Conservation (phyloP, 2,113 vertebrate species). For the Vombatus ursinus region DNA sequence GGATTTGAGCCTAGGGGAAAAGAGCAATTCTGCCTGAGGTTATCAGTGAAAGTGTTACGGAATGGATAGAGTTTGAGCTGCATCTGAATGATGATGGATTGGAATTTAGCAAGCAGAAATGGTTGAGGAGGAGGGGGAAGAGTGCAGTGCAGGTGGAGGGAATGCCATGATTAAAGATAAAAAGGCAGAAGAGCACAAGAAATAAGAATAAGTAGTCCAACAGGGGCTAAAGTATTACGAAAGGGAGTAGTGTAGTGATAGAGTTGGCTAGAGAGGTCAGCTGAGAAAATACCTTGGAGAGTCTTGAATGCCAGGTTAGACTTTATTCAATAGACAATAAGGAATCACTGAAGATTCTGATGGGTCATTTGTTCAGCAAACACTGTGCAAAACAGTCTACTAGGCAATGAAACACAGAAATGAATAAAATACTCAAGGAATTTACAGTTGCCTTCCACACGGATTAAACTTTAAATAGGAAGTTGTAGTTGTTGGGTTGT, state of each 20-base stretch:
- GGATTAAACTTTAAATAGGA: background rate
- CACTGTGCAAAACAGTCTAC: background rate
- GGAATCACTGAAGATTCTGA: background rate
- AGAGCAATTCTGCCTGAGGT: too few relatives aligned
- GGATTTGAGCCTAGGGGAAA: too few relatives aligned
- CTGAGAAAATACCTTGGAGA: background rate
- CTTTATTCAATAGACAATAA: background rate
- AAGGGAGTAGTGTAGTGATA: background rate
- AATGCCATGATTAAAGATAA: background rate
- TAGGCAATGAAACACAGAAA: background rate
- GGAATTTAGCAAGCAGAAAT: too few relatives aligned
- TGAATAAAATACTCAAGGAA: background rate
- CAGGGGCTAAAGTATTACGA: background rate
- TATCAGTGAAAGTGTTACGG: too few relatives aligned
- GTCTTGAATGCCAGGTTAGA: background rate
- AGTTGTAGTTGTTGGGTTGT: too few relatives aligned
- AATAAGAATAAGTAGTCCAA: background rate
- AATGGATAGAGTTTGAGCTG: too few relatives aligned
- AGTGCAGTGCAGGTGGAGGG: background rate
- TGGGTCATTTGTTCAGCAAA: background rate
- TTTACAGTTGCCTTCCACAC: background rate
- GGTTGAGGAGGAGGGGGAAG: too few relatives aligned
- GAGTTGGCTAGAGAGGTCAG: background rate
- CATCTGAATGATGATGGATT: too few relatives aligned
- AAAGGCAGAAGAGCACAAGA: background rate